These are phyloP conservation scores for Cotesia chilonis DNA, from an alignment of 1,140 invertebrate genomes.

Conservation along the genomic window DNA sequence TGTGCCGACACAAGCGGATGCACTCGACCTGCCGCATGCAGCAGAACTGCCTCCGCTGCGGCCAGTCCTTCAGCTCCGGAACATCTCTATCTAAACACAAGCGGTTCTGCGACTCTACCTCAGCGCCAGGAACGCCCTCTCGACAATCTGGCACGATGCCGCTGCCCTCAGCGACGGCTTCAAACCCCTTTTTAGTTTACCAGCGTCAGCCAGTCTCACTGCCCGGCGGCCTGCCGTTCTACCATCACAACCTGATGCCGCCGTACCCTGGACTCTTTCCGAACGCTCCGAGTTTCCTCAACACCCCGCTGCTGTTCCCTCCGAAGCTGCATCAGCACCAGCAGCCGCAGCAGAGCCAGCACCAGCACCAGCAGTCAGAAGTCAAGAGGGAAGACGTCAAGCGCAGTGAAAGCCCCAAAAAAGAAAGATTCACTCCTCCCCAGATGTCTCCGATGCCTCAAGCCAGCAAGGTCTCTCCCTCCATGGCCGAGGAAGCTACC, in stretches of 20 bases:
- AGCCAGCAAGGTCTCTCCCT: slow-evolving; percentile 70
- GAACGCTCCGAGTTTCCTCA: slow-evolving; percentile 70
- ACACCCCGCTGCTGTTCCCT: slow-evolving; percentile 70
- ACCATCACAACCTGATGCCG: slow-evolving; percentile 63
- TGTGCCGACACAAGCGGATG: slow-evolving; percentile 99
- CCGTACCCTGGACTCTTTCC: slow-evolving; percentile 67
- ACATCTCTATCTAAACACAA: slow-evolving; percentile 87
- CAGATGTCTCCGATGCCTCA: slow-evolving; percentile 45
- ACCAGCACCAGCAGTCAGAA: too few species aligned
- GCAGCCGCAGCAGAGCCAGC: not conserved
- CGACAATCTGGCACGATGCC: slow-evolving; percentile 60
- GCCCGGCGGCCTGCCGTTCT: slow-evolving; percentile 62
- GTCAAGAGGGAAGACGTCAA: slow-evolving; percentile 51
- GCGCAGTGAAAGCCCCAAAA: slow-evolving; percentile 52
- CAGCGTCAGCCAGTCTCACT: slow-evolving; percentile 60
- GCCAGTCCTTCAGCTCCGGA: slow-evolving; percentile 87
- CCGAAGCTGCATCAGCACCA: slow-evolving; percentile 46
- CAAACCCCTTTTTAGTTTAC: slow-evolving; percentile 77
- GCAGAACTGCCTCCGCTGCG: slow-evolving; percentile 92
- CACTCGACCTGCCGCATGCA: slow-evolving; percentile 90
- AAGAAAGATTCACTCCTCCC: slow-evolving; percentile 64
- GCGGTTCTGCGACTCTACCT: slow-evolving; percentile 81
- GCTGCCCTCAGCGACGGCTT: slow-evolving; percentile 63
- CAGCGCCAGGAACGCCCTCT: slow-evolving; percentile 60
- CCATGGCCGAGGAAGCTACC: slow-evolving; percentile 72